These are phyloP conservation scores for Micromys minutus DNA, from an alignment of 2,113 vertebrate species.

Conservation along the genomic window DNA sequence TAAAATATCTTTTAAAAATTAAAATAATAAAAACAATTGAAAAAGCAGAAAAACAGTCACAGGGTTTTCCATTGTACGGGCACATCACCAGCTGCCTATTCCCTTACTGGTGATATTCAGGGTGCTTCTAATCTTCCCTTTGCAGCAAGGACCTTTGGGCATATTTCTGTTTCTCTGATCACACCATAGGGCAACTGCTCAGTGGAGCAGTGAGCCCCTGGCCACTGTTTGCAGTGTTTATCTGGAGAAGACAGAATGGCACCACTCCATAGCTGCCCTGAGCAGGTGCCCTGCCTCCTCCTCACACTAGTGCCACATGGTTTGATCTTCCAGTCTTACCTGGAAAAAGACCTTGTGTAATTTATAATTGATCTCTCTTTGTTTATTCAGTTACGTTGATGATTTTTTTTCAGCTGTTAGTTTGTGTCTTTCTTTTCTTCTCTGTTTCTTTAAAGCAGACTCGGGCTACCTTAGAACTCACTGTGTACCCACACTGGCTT, in stretches of 20 bases:
- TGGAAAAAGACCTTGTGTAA: background rate
- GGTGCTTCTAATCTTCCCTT: background rate
- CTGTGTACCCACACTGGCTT: background rate
- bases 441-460: background rate
- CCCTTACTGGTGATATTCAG: background rate
- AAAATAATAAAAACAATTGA: background rate
- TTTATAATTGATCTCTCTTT: background rate
- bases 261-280: background rate
- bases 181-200: background rate
- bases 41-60: background rate
- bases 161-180: background rate
- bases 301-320: background rate
- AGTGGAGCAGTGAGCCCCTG: background rate
- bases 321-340: background rate
- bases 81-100: background rate
- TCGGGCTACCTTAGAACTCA: background rate
- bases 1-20: background rate
- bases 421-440: background rate
- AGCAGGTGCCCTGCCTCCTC: background rate
- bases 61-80: background rate
- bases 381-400: background rate
- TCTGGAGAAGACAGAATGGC: background rate
- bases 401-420: background rate
- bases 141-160: background rate
- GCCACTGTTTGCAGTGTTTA: background rate